Evolutionary conservation across 2,113 vertebrate genomes (phyloP).

Genomic region (Mobula birostris): DNA sequence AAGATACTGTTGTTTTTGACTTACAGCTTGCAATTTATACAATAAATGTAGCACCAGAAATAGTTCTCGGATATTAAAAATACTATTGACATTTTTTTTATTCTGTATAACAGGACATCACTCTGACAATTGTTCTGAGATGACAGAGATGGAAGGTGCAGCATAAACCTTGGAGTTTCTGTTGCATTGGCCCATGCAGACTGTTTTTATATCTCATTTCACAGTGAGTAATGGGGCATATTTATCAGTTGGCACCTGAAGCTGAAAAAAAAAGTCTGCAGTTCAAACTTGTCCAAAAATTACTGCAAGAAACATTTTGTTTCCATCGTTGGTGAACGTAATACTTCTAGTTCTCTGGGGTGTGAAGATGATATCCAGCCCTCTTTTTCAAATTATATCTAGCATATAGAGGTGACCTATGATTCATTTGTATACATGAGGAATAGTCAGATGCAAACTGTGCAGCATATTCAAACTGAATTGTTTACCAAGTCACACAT

Average conservation of each 20-base stretch:
- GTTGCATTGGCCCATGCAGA: background rate
- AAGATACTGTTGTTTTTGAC: background rate
- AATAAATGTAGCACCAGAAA: background rate
- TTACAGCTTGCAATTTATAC: background rate
- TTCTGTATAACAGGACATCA: background rate
- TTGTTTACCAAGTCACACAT: background rate
- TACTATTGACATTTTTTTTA: background rate
- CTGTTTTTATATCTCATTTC: conserved; percentile 39
- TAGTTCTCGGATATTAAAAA: conserved; percentile 2
- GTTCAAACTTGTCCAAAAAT: conserved; percentile 12
- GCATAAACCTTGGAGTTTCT: conserved; percentile 9
- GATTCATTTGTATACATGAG: background rate
- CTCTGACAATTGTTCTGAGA: background rate
- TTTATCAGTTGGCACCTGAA: conserved; percentile 43
- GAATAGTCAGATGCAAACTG: background rate
- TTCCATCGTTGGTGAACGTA: background rate
- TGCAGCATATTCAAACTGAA: background rate
- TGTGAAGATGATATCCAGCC: background rate
- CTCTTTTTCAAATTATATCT: background rate
- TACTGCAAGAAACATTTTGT: conserved; percentile 22
- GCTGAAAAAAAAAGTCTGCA: conserved; percentile 37
- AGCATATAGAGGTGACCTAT: background rate
- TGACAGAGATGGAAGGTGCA: background rate
- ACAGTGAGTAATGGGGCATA: conserved; percentile 39
- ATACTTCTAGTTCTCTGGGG: background rate